These are phyloP conservation scores for Orchesellides sinensis DNA, from an alignment of 2,888 invertebrate species.

Conservation along the genomic window DNA sequence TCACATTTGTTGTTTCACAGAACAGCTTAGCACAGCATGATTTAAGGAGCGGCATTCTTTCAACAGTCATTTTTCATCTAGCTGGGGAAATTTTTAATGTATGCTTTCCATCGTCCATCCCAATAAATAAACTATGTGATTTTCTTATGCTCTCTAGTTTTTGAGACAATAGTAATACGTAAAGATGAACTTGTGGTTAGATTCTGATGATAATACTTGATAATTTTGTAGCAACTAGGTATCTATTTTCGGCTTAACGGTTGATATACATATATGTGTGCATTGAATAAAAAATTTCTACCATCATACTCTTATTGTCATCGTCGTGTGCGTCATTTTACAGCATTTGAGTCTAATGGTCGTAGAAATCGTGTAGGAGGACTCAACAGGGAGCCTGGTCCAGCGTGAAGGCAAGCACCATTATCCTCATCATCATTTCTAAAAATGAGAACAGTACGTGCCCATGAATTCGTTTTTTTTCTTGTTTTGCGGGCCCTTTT, in stretches of 20 bases:
- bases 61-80: constrained; percentile 4
- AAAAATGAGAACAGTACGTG: background rate
- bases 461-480: background rate
- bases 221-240: too few species aligned
- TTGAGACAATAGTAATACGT: too few species aligned
- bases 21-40: background rate
- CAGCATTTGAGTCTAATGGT: background rate
- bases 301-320: background rate
- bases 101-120: too few species aligned
- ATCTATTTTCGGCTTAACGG: too few species aligned
- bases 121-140: too few species aligned
- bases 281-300: background rate
- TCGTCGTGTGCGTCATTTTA: constrained; percentile 21
- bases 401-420: constrained; percentile 11
- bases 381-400: constrained; percentile 13
- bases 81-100: too few species aligned
- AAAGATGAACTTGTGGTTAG: too few species aligned
- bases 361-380: background rate
- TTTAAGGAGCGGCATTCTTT: background rate
- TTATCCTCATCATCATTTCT: too few species aligned
- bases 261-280: too few species aligned
- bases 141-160: too few species aligned
- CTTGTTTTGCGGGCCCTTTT: background rate
- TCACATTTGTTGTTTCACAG: too few species aligned
- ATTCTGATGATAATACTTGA: too few species aligned